phyloP scores from a whole-genome alignment of 2,888 invertebrate species.

The Drosophila mettleri region DNA sequence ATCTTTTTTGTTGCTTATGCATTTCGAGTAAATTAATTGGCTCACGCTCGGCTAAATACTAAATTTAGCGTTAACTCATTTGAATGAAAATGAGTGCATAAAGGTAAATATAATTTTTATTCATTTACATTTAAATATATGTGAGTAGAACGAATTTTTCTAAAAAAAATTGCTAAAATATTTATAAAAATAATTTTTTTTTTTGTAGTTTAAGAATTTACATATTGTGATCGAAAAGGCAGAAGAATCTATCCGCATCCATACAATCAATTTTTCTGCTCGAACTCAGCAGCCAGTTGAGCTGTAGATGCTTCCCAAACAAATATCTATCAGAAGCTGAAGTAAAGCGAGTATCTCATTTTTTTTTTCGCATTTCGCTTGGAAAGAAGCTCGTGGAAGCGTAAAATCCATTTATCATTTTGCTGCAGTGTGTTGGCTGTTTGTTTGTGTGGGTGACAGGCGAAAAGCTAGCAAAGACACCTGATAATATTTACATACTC shows the following conservation, averaged over 20 bases:
- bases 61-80: slow-evolving; percentile 22
- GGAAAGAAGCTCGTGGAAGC: slow-evolving; percentile 43
- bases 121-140: slow-evolving; percentile 15
- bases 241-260: not conserved
- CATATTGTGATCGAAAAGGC: slow-evolving; percentile 1
- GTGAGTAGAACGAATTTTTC: slow-evolving; percentile 13
- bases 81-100: not conserved
- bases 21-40: slow-evolving; percentile 37
- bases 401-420: slow-evolving; percentile 72
- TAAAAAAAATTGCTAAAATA: slow-evolving; percentile 15
- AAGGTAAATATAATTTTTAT: slow-evolving; percentile 18
- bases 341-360: slow-evolving; percentile 29
- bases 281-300: slow-evolving; percentile 6
- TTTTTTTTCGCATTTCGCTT: slow-evolving; percentile 10
- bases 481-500: slow-evolving; percentile 55
- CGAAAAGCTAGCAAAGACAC: slow-evolving; percentile 47
- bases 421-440: not conserved
- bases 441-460: slow-evolving; percentile 12
- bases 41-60: slow-evolving; percentile 33
- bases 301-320: slow-evolving; percentile 4
- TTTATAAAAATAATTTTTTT: not conserved
- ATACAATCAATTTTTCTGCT: slow-evolving; percentile 15
- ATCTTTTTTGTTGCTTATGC: slow-evolving; percentile 6
- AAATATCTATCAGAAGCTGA: slow-evolving; percentile 26
- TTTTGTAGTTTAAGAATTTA: not conserved